Evolutionary conservation across 2,113 vertebrate genomes (phyloP), one percentile per base, ranked within the genome.

Genomic region (Carassius auratus): DNA sequence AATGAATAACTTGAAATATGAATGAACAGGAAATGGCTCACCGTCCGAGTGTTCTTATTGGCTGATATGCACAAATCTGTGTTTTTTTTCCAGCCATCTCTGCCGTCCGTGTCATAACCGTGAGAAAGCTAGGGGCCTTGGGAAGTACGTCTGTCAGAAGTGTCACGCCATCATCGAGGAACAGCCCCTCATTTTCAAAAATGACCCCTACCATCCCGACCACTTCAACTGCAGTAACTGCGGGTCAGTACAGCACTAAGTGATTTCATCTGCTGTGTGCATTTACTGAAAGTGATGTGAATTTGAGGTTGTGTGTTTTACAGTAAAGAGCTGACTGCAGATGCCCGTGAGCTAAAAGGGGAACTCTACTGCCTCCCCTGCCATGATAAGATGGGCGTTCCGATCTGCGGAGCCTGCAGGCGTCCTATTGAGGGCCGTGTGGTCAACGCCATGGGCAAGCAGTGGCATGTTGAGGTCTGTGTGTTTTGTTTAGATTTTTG

Each of bases 151-250:
- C 91, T 99, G 98, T 90, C 98, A 99, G 94, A 99, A 99, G 90
- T 99, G 98, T 85, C 98, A 99, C 0, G 97, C 98, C 88, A 99
- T 99, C 92, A 99, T 99, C 48, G 98, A 99, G 0, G 98, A 99
- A 86, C 96, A 97, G 45, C 98, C 98, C 0, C 96, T 99, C 84
- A 97, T 99, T 88, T 99, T 99, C 91, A 99, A 99, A 94, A 99
- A 99, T 0, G 98, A 99, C 92, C 98, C 98, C 4, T 99, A 99
- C 90, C 98, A 99, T 83, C 98, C 98, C 0, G 98, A 99, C 94
- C 98, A 99, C 89, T 99, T 99, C 95, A 99, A 97, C 95, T 99
- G 98, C 92, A 97, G 92, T 93, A 98, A 99, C 90, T 99, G 98
- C 88, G 96, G 98, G 98, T 99, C 92, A 94, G 92, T 92, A 13